Evolutionary conservation across 2,888 invertebrate species (phyloP).

Genomic region (Disparrhopalites patrizii): DNA sequence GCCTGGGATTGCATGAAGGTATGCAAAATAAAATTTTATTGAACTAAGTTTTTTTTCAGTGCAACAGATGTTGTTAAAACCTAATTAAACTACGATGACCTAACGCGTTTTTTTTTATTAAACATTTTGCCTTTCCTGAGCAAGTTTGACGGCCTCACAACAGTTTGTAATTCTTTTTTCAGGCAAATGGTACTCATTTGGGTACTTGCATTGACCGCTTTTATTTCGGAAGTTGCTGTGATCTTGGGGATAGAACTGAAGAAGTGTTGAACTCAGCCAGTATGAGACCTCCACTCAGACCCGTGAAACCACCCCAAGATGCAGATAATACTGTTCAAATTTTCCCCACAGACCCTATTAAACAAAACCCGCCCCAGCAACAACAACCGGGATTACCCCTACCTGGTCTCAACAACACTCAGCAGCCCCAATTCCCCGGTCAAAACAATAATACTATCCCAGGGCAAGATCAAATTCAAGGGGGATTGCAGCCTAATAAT

Average conservation of each 20-base stretch:
- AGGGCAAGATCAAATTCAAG: conserved; percentile 24
- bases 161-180: conserved; percentile 65
- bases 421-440: conserved; percentile 14
- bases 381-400: conserved; percentile 17
- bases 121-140: no score
- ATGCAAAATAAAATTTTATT: no score
- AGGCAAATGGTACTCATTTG: conserved; percentile 83
- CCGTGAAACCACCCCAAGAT: conserved; percentile 51
- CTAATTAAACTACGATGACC: no score
- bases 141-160: no score
- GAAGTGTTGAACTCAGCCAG: conserved; percentile 39
- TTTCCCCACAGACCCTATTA: conserved; percentile 36
- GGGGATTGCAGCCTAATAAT: no score
- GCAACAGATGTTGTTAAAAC: no score
- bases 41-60: no score
- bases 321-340: conserved; percentile 47
- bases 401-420: conserved; percentile 9
- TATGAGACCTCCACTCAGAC: conserved; percentile 56
- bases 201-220: conserved; percentile 90
- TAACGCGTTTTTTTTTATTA: no score
- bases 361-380: conserved; percentile 39
- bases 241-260: conserved; percentile 59
- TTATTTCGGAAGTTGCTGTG: conserved; percentile 90
- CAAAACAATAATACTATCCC: conserved; percentile 1
- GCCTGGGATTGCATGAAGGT: conserved; percentile 64